phyloP scores from a whole-genome alignment of 2,888 invertebrate species.

The Prenolepis imparis region DNA sequence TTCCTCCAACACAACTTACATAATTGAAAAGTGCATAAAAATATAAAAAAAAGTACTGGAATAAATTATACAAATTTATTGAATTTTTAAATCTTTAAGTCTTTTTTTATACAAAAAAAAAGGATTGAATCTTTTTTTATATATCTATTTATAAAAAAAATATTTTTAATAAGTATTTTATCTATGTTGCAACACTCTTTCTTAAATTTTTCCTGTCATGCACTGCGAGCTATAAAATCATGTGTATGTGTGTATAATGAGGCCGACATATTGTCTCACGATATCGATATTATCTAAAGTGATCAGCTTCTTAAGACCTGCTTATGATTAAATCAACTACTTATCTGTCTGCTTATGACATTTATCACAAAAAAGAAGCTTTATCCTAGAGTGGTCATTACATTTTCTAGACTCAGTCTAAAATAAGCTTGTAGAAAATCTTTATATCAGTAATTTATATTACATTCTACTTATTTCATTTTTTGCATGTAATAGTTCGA shows the following conservation, averaged over 20 bases:
- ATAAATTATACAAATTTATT: background rate
- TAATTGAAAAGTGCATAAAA: background rate
- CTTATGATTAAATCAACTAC: constrained; percentile 1
- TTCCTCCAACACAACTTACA: background rate
- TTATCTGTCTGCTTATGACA: background rate
- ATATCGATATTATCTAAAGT: constrained; percentile 30
- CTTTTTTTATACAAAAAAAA: background rate
- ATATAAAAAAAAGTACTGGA: background rate
- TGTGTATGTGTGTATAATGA: background rate
- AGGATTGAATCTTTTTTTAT: background rate
- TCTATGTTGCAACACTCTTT: background rate
- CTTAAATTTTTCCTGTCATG: background rate
- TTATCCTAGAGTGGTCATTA: background rate
- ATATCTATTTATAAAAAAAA: background rate
- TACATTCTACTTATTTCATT: background rate
- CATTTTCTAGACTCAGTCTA: background rate
- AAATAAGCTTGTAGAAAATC: background rate
- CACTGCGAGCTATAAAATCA: background rate
- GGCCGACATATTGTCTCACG: constrained; percentile 25
- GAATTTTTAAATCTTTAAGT: background rate
- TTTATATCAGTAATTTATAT: background rate
- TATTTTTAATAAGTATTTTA: background rate
- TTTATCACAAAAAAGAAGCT: background rate
- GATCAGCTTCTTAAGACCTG: constrained; percentile 8
- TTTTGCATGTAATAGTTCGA: background rate